phyloP scores from a whole-genome alignment of 2,113 vertebrate species.

The Halichoerus grypus region DNA sequence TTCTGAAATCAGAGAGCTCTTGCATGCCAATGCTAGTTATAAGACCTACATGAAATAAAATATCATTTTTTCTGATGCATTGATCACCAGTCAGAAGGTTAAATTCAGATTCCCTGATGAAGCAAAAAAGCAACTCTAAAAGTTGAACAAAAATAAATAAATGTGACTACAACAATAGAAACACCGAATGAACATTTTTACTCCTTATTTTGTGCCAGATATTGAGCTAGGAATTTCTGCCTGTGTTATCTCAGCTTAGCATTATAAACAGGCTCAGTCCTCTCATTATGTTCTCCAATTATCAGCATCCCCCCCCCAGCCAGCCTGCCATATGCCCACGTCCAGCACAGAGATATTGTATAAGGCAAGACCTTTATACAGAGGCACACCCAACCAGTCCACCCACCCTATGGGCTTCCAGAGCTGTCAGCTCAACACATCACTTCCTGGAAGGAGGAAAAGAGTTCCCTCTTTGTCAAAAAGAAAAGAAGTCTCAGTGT shows the following conservation, averaged over 20 bases:
- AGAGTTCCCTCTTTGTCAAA: neutral
- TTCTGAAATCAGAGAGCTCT: neutral
- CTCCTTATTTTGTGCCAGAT: conserved; percentile 71
- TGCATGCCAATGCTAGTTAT: neutral
- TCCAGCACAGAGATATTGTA: conserved; percentile 38
- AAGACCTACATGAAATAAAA: neutral
- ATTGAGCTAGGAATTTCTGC: conserved; percentile 61
- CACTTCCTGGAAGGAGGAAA: neutral
- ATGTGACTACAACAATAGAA: conserved; percentile 69
- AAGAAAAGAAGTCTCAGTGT: neutral
- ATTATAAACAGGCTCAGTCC: conserved; percentile 61
- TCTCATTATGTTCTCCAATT: conserved; percentile 70
- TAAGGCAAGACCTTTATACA: conserved; percentile 55
- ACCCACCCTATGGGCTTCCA: neutral
- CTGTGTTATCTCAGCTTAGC: conserved; percentile 61
- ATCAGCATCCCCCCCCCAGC: neutral
- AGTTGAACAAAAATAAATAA: conserved; percentile 66
- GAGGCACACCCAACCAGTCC: neutral
- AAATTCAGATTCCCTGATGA: conserved; percentile 2
- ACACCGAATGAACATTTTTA: conserved; percentile 70
- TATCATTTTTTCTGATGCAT: neutral
- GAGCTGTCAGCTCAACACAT: neutral
- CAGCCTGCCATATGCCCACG: conserved; percentile 54
- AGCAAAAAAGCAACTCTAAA: conserved; percentile 52
- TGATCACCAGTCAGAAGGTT: conserved; percentile 39